phyloP scores from a whole-genome alignment of 2,797 vertebrate genomes.

The Acanthiza pusilla region DNA sequence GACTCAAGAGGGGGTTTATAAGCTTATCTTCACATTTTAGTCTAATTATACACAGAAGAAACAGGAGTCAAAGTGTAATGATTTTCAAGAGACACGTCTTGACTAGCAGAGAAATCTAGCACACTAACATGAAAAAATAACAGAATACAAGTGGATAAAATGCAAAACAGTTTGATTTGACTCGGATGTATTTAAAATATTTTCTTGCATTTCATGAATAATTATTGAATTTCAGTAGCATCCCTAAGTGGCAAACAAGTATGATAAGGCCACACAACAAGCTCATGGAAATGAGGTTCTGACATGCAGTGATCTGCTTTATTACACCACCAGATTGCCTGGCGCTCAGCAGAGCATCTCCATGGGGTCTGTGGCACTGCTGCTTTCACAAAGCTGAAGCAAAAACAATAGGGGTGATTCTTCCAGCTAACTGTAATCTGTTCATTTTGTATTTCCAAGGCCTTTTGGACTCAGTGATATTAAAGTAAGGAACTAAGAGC shows the following conservation, averaged over 20 bases:
- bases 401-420: neutral
- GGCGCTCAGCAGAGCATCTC: neutral
- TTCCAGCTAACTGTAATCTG: neutral
- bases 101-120: neutral
- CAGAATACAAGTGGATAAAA: neutral
- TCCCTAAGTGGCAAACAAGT: neutral
- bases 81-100: neutral
- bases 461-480: neutral
- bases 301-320: neutral
- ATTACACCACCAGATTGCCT: neutral
- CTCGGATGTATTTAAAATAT: neutral
- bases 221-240: neutral
- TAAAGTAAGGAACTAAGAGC: neutral
- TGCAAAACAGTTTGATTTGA: neutral
- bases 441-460: neutral
- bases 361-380: neutral
- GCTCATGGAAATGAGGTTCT: neutral
- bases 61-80: neutral
- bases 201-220: neutral
- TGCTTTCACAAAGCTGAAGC: neutral
- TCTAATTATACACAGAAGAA: neutral
- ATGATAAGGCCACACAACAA: neutral
- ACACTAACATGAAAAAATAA: neutral
- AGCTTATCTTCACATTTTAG: neutral
- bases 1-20: neutral